A percentile compares a stretch with the other conserved stretches of the same genome.
Evolutionary conservation across 2,797 vertebrate genomes (phyloP).

Genomic region (Atherinosoma microstoma): DNA sequence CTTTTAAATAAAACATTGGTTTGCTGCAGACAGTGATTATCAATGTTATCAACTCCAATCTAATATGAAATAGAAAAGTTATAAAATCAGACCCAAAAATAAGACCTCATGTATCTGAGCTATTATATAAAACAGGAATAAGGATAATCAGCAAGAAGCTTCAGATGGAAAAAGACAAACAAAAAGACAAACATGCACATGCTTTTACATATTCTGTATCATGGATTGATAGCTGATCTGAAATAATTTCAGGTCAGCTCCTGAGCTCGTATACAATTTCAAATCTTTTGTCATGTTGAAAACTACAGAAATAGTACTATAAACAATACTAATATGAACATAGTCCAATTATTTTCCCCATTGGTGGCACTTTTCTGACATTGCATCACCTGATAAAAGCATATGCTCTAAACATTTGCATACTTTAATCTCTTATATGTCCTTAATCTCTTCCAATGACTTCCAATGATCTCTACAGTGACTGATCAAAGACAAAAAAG

Average conservation of each 20-base stretch:
- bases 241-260: background rate
- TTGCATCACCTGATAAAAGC: background rate
- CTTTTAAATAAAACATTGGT: background rate
- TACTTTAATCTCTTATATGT: background rate
- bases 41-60: background rate
- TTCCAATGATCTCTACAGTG: background rate
- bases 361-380: constrained; percentile 1
- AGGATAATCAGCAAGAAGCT: background rate
- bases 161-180: background rate
- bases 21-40: background rate
- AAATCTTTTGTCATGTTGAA: background rate
- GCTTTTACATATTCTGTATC: background rate
- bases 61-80: background rate
- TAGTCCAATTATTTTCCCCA: background rate
- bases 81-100: background rate
- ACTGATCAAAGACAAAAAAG: constrained; percentile 3
- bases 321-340: background rate
- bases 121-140: background rate
- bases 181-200: background rate
- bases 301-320: background rate
- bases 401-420: background rate
- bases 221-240: too few species aligned
- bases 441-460: background rate
- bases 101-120: background rate
- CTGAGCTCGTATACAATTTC: background rate